Conservation (phyloP, 2,113 vertebrate genomes). For the Xenus cinereus region DNA sequence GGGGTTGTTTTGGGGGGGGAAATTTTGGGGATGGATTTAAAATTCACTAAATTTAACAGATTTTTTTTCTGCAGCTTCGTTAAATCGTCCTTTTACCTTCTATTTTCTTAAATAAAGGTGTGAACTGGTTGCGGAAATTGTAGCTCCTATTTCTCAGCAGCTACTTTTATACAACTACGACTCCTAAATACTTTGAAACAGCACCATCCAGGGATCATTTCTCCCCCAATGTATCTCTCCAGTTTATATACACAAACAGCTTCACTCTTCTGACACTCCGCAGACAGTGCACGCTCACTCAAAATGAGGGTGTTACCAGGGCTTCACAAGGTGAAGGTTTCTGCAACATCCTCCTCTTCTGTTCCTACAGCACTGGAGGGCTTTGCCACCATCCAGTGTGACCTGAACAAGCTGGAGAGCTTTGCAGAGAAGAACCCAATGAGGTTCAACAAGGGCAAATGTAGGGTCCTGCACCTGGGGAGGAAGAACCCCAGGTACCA, state of each 20-base stretch:
- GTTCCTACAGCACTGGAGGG: background rate
- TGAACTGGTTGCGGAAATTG: background rate
- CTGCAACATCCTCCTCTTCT: background rate
- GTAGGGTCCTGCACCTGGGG: too few species aligned
- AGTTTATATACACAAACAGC: background rate
- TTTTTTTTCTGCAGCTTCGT: background rate
- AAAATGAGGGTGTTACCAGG: fast-evolving
- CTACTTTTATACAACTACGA: background rate
- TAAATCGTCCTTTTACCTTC: background rate
- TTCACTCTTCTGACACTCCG: background rate
- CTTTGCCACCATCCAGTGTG: too few species aligned
- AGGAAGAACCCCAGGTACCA: too few species aligned
- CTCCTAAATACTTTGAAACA: background rate
- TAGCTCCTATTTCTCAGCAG: background rate
- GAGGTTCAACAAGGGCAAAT: too few species aligned
- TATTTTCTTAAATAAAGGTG: background rate
- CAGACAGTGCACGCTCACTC: background rate
- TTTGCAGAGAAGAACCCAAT: too few species aligned
- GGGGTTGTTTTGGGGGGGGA: background rate
- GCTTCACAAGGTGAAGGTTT: background rate
- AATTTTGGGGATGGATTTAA: background rate
- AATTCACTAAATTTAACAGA: background rate
- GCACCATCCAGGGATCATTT: background rate
- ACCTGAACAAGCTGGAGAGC: too few species aligned
- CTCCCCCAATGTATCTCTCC: fast-evolving